These are phyloP conservation scores for Pteronura brasiliensis DNA, from an alignment of 2,113 vertebrate genomes.

Conservation along the genomic window DNA sequence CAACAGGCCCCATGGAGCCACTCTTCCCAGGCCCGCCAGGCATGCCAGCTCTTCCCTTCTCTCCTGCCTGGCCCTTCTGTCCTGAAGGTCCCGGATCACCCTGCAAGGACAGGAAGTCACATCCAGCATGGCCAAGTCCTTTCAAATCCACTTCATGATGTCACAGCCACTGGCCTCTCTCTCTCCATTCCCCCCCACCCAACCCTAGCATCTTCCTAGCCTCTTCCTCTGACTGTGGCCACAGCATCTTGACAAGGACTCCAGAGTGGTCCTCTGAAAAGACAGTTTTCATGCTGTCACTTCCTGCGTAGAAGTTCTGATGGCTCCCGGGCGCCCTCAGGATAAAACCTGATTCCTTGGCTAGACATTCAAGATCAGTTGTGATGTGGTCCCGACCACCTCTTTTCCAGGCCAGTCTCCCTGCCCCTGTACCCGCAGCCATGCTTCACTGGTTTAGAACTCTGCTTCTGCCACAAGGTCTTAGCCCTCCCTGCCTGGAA, in stretches of 20 bases:
- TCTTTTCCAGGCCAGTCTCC: background rate
- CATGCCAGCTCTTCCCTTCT: constrained; percentile 92
- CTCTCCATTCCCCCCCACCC: background rate
- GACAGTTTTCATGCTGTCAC: background rate
- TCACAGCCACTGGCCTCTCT: background rate
- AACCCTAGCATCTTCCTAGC: background rate
- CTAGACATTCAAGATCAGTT: background rate
- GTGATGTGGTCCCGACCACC: background rate
- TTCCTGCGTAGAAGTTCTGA: background rate
- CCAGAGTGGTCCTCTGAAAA: background rate
- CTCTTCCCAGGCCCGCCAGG: constrained; percentile 90
- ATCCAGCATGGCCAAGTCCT: background rate
- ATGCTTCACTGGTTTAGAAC: background rate
- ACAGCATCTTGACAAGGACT: background rate
- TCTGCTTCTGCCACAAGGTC: background rate
- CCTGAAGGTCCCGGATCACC: constrained; percentile 90
- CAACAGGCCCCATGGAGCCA: constrained; percentile 88
- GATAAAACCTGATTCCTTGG: background rate
- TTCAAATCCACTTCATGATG: background rate
- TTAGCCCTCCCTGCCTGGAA: background rate
- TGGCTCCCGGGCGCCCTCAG: background rate
- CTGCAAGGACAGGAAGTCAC: constrained; percentile 71
- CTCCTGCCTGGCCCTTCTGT: constrained; percentile 88
- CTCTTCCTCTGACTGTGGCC: background rate
- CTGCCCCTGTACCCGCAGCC: background rate